These are phyloP conservation scores for Setophaga petechia DNA, from an alignment of 2,113 vertebrate genomes.

Conservation along the genomic window DNA sequence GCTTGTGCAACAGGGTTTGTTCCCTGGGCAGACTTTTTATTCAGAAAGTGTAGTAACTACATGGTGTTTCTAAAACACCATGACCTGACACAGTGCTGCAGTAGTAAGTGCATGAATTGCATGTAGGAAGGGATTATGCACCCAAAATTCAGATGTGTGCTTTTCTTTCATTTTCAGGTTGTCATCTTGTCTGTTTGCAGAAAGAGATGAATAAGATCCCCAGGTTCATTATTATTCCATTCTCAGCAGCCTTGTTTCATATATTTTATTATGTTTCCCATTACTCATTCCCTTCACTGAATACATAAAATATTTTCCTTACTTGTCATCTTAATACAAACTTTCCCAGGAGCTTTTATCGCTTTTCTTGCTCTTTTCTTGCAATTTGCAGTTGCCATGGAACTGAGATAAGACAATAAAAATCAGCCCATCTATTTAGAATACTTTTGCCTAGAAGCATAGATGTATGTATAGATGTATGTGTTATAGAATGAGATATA, in stretches of 20 bases:
- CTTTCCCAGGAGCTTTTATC: background rate
- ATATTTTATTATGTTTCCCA: background rate
- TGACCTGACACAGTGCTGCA: background rate
- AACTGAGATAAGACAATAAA: background rate
- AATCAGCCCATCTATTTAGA: background rate
- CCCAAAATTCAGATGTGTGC: background rate
- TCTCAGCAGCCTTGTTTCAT: background rate
- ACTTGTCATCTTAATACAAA: background rate
- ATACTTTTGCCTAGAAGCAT: background rate
- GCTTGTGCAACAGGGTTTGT: background rate
- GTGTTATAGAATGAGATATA: background rate
- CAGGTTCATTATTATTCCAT: background rate
- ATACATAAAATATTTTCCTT: background rate
- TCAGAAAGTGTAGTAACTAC: background rate
- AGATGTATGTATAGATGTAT: background rate
- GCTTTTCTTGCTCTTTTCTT: background rate
- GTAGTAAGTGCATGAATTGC: background rate
- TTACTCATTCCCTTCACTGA: background rate
- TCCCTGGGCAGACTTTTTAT: background rate
- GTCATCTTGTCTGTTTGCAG: background rate
- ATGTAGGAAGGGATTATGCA: background rate
- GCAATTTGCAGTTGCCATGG: background rate
- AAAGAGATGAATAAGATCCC: background rate
- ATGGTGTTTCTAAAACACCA: background rate
- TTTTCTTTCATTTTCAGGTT: background rate